A percentile compares a stretch with the other conserved stretches of the same genome.
phyloP scores from a whole-genome alignment of 2,888 invertebrate genomes.

The Drosophila fulvimacula region DNA sequence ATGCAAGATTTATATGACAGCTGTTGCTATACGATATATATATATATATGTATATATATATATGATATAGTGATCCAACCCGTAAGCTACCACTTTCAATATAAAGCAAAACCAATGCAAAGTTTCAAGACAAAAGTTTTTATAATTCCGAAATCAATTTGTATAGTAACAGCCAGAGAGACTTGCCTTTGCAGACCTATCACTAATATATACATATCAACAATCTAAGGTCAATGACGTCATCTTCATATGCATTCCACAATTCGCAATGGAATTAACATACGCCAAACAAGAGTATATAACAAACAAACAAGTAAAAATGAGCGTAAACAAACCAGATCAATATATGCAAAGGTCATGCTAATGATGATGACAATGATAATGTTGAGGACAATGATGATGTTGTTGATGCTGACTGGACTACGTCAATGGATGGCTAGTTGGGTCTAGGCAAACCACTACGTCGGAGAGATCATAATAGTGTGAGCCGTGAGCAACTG shows the following conservation, averaged over 20 bases:
- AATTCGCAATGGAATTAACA: constrained; percentile 9
- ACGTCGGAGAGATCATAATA: constrained; percentile 18
- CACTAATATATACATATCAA: not conserved
- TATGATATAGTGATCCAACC: not conserved
- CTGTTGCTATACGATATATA: not conserved
- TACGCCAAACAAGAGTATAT: constrained; percentile 5
- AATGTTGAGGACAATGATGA: constrained; percentile 7
- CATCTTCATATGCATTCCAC: constrained; percentile 8
- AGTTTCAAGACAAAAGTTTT: not conserved
- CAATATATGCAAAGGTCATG: constrained; percentile 69
- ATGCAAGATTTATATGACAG: not conserved
- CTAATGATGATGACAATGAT: constrained; percentile 38
- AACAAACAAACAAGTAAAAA: constrained; percentile 5
- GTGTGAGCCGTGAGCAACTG: constrained; percentile 25
- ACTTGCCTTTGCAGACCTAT: not conserved
- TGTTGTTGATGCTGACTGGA: constrained; percentile 54
- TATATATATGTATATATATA: not conserved
- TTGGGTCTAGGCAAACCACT: constrained; percentile 83
- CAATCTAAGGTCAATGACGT: constrained; percentile 12
- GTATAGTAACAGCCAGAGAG: not conserved
- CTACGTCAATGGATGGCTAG: constrained; percentile 62
- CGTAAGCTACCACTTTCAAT: not conserved
- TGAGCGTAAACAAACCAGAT: constrained; percentile 64
- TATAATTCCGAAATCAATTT: not conserved
- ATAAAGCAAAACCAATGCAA: not conserved